These are phyloP conservation scores for Rhamnusium bicolor DNA, from an alignment of 2,888 invertebrate species.

Conservation along the genomic window DNA sequence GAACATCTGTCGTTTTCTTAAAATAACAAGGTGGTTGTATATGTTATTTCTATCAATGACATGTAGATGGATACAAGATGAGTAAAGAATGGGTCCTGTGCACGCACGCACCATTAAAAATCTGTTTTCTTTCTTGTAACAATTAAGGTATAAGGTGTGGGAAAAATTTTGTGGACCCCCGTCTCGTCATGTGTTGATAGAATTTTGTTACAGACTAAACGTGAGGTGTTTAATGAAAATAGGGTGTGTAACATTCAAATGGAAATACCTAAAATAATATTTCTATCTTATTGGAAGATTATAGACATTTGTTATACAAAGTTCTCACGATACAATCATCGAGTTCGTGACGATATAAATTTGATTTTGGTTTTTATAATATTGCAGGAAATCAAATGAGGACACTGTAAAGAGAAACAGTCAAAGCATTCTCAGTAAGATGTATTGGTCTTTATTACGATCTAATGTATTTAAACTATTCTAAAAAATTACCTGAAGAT, in stretches of 20 bases:
- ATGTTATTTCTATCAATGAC: slow-evolving; percentile 45
- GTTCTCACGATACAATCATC: background rate
- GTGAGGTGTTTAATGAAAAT: slow-evolving; percentile 12
- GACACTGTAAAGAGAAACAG: background rate
- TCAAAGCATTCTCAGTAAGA: no score
- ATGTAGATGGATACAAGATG: slow-evolving; percentile 26
- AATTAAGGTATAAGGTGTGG: slow-evolving; percentile 32
- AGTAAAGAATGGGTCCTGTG: background rate
- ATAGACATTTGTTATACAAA: background rate
- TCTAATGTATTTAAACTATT: no score
- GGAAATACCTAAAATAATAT: background rate
- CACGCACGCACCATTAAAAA: slow-evolving; percentile 34
- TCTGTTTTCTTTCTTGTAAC: slow-evolving; percentile 35
- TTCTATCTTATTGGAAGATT: background rate
- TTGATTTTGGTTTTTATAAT: background rate
- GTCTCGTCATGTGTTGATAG: slow-evolving; percentile 29
- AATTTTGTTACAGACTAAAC: background rate
- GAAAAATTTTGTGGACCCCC: background rate
- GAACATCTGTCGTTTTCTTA: slow-evolving; percentile 50
- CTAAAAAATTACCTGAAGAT: no score
- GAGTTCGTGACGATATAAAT: background rate
- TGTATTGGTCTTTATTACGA: no score
- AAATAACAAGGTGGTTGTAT: slow-evolving; percentile 56
- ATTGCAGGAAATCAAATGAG: background rate
- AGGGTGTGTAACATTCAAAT: background rate